Evolutionary conservation across 2,113 vertebrate genomes (phyloP).

Genomic region (Nothoprocta pentlandii): DNA sequence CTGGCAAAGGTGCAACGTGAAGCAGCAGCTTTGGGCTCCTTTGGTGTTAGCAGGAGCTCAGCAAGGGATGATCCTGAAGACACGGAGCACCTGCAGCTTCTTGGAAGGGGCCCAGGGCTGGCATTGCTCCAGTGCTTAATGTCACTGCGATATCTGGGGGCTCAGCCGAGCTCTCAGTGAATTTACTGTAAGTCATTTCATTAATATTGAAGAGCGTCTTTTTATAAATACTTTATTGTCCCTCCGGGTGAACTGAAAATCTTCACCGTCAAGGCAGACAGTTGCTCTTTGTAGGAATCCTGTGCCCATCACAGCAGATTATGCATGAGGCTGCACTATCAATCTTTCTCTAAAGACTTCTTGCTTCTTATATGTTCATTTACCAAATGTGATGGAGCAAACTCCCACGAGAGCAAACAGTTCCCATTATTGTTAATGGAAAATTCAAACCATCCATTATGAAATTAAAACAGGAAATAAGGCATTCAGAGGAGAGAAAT

Average conservation of each 20-base stretch:
- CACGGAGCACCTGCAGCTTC: neutral
- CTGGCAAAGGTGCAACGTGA: neutral
- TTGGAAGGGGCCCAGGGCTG: neutral
- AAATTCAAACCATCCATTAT: slow-evolving; percentile 26
- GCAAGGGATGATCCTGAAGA: neutral
- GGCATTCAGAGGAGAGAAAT: neutral
- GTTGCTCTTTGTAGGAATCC: accelerated
- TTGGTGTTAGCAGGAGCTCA: too few species aligned
- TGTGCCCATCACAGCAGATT: accelerated
- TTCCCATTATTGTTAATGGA: neutral
- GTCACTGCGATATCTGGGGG: neutral
- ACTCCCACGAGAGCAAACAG: neutral
- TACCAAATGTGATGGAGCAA: neutral
- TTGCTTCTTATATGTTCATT: neutral
- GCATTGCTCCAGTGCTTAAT: neutral
- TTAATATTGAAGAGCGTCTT: neutral
- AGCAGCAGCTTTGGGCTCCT: neutral
- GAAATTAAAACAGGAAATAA: neutral
- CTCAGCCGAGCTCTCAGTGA: neutral
- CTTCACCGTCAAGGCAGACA: neutral
- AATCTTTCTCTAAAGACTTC: neutral
- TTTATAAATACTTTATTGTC: neutral
- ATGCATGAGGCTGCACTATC: neutral
- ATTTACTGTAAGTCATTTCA: neutral
- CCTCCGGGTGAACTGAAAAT: neutral